Percentiles rank a stretch among this genome's conserved stretches.
Conservation (phyloP, 2,888 invertebrate genomes). For the Biston stratarius region DNA sequence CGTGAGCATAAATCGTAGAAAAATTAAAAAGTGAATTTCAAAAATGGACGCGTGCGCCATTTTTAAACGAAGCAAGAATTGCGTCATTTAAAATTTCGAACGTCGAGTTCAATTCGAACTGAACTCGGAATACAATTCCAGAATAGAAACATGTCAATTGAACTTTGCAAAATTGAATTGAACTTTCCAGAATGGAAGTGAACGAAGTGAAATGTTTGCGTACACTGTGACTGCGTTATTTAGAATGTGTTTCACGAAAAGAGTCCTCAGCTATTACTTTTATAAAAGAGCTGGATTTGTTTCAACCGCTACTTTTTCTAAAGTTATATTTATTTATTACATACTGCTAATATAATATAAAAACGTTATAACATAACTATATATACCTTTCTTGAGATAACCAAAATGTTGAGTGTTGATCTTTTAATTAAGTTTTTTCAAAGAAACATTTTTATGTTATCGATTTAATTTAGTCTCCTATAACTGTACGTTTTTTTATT, state of each 20-base stretch:
- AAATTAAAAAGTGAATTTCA: conserved; percentile 16
- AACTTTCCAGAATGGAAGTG: conserved; percentile 28
- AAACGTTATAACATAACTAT: too few species aligned
- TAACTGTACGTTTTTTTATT: too few species aligned
- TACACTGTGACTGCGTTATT: conserved; percentile 19
- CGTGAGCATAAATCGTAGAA: conserved; percentile 35
- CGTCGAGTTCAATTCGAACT: conserved; percentile 19
- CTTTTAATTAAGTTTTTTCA: too few species aligned
- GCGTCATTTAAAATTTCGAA: conserved; percentile 20
- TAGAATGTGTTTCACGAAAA: conserved; percentile 3
- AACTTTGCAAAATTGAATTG: conserved; percentile 32
- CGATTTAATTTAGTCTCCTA: too few species aligned
- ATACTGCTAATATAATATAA: too few species aligned
- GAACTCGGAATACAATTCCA: conserved; percentile 25
- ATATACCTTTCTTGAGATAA: too few species aligned
- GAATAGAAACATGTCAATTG: conserved; percentile 44
- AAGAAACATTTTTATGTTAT: too few species aligned
- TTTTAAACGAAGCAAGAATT: conserved; percentile 21
- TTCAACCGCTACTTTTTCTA: background rate
- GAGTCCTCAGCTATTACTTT: background rate
- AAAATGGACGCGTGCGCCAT: conserved; percentile 25
- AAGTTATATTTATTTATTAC: background rate
- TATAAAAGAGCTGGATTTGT: background rate
- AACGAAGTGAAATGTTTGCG: conserved; percentile 22
- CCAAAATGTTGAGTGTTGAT: too few species aligned